These are phyloP conservation scores for Clivina fossor DNA, from an alignment of 2,888 invertebrate genomes.

Conservation along the genomic window DNA sequence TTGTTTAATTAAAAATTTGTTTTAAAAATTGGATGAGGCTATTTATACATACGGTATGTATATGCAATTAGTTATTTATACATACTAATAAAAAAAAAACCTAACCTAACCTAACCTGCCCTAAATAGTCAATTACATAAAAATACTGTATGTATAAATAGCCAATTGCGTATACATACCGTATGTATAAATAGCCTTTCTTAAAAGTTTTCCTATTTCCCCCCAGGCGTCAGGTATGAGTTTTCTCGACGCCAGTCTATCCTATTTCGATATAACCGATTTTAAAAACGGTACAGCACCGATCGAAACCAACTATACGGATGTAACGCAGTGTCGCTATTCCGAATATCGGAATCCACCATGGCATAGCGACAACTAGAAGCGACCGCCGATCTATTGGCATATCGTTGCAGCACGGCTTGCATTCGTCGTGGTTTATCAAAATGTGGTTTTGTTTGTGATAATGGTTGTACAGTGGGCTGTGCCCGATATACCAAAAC, in stretches of 20 bases:
- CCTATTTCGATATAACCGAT: slow-evolving; percentile 66
- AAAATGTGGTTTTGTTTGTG: slow-evolving; percentile 74
- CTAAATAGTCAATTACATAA: no score
- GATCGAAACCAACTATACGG: slow-evolving; percentile 41
- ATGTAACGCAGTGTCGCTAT: slow-evolving; percentile 60
- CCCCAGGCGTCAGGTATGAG: slow-evolving; percentile 59
- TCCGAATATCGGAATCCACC: slow-evolving; percentile 69
- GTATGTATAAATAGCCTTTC: no score
- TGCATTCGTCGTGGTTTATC: slow-evolving; percentile 75
- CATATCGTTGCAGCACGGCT: slow-evolving; percentile 71
- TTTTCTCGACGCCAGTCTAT: slow-evolving; percentile 70
- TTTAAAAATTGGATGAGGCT: no score
- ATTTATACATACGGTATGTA: no score
- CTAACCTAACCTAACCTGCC: no score
- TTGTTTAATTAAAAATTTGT: no score
- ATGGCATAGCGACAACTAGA: slow-evolving; percentile 55
- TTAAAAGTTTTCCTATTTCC: no score
- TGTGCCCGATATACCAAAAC: slow-evolving; percentile 74
- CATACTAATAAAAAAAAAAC: no score
- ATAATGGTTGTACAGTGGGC: slow-evolving; percentile 74
- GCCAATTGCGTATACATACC: no score
- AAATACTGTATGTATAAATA: no score
- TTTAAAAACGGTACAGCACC: slow-evolving; percentile 55
- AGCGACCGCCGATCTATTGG: slow-evolving; percentile 71
- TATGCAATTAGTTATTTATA: no score